Evolutionary conservation across 2,888 invertebrate species (phyloP).

Genomic region (Chouioia cunea): DNA sequence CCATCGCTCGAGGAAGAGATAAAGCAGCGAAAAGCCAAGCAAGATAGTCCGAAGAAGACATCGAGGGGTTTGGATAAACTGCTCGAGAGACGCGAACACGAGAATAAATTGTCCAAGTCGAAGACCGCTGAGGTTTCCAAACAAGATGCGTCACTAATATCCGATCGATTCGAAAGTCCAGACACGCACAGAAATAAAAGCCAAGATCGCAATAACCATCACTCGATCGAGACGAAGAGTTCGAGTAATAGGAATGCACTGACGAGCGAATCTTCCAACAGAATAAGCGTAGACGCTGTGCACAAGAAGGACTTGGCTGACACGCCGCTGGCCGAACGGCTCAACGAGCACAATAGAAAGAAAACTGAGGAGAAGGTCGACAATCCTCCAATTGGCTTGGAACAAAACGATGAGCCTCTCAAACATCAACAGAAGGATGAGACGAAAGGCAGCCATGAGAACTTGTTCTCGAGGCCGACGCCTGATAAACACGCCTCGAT

Average conservation of each 20-base stretch:
- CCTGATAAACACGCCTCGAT: conserved; percentile 52
- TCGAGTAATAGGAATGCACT: not conserved
- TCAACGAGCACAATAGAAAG: conserved; percentile 24
- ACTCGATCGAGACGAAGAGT: conserved; percentile 3
- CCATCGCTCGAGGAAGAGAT: conserved; percentile 63
- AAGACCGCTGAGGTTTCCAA: conserved; percentile 52
- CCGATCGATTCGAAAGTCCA: not conserved
- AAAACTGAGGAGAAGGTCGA: conserved; percentile 21
- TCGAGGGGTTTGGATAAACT: conserved; percentile 74
- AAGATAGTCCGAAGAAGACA: conserved; percentile 73
- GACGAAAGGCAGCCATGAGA: conserved; percentile 51
- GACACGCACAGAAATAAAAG: conserved; percentile 25
- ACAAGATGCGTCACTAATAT: conserved; percentile 2
- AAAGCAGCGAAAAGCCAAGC: conserved; percentile 67
- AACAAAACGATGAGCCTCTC: conserved; percentile 8
- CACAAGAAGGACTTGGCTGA: conserved; percentile 29
- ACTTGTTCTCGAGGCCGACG: conserved; percentile 53
- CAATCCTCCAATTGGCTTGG: conserved; percentile 7
- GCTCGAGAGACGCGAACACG: conserved; percentile 71
- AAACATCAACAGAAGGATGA: conserved; percentile 45
- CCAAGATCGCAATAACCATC: conserved; percentile 15
- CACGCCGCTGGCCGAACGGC: conserved; percentile 25
- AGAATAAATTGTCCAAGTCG: conserved; percentile 63
- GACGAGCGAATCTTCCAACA: conserved; percentile 7
- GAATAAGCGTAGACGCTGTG: not conserved